Percentiles rank a stretch among this genome's conserved stretches.
phyloP scores from a whole-genome alignment of 2,797 vertebrate species.

The Sparidentex hasta region DNA sequence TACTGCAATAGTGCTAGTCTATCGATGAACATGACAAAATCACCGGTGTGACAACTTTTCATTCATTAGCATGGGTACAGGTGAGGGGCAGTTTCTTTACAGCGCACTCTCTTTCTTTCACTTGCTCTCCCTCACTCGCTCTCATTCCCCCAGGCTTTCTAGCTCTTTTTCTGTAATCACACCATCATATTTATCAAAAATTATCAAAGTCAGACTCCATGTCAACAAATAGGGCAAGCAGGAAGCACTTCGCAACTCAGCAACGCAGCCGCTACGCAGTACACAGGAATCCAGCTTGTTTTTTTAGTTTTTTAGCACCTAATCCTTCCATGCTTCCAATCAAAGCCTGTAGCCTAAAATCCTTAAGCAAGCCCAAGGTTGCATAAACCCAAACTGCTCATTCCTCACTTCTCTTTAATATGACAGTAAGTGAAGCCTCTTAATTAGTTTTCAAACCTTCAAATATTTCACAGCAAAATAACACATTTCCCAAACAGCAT shows the following conservation, averaged over 20 bases:
- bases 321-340: constrained; percentile 24
- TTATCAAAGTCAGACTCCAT: too few relatives aligned
- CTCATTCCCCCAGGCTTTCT: too few relatives aligned
- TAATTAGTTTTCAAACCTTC: constrained; percentile 49
- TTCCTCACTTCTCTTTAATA: constrained; percentile 23
- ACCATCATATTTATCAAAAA: too few relatives aligned
- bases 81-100: not conserved
- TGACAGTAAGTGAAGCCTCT: constrained; percentile 21
- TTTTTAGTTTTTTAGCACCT: constrained; percentile 10
- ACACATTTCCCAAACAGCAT: constrained; percentile 25
- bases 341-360: constrained; percentile 54
- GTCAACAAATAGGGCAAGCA: too few relatives aligned
- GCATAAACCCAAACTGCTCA: constrained; percentile 59
- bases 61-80: not conserved
- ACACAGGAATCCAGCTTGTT: too few relatives aligned
- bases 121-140: too few relatives aligned
- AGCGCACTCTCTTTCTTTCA: too few relatives aligned
- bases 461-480: constrained; percentile 36
- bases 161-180: too few relatives aligned
- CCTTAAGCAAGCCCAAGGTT: constrained; percentile 63
- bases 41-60: not conserved
- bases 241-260: too few relatives aligned
- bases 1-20: too few relatives aligned
- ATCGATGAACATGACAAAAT: too few relatives aligned
- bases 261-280: too few relatives aligned